Base-by-base conservation (phyloP, 2,797 vertebrate species). In the Syndactyla subalaris region DNA sequence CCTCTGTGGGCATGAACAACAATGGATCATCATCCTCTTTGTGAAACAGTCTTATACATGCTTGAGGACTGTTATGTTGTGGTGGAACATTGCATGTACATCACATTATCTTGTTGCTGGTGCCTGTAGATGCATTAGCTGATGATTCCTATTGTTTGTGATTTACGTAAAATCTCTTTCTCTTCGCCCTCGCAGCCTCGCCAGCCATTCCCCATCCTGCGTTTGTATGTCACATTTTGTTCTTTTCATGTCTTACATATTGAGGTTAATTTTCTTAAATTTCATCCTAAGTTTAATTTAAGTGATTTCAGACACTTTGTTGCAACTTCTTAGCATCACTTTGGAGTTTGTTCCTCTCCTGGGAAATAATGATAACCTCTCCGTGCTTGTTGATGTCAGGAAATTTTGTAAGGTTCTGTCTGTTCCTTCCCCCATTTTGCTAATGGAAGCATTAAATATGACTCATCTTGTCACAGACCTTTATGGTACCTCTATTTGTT, bases 391-490 rank as follows among this genome's bases (percentile, higher is more conserved):
- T 93, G 81, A 32, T 89, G 46, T 86, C 62, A 81, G 39, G 52
- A 84, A 78, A 48, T 70, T 86, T 88, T 77, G 32, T 38, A 19
- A 52, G 5, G 9, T 83, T 95, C 70, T 93, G 15, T 78, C 46
- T 90, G 8, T 94, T 92, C 43, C 32, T 85, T 87, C 65, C 36
- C 93, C 61, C 43, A 17, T 92, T 92, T 95, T 78, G 46, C 67
- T 96, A 86, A 92, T 88, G 71, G 88, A 66, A 75, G 18, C 55
- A 85, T 95, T 73, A 94, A 82, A 66, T 61, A n/a, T 90, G 88
- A 97, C 14, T 95, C 83, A 95, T 76, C 62, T 84, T 92, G 36
- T 65, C 7, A 2, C 22, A 88, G 61, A 49, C 17, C 12, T 43
- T 91, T 65, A 30, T 30, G 41, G 43, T 45, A 26, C 14, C 51